These are phyloP conservation scores for Suncus etruscus DNA, from an alignment of 2,113 vertebrate genomes.

Conservation along the genomic window DNA sequence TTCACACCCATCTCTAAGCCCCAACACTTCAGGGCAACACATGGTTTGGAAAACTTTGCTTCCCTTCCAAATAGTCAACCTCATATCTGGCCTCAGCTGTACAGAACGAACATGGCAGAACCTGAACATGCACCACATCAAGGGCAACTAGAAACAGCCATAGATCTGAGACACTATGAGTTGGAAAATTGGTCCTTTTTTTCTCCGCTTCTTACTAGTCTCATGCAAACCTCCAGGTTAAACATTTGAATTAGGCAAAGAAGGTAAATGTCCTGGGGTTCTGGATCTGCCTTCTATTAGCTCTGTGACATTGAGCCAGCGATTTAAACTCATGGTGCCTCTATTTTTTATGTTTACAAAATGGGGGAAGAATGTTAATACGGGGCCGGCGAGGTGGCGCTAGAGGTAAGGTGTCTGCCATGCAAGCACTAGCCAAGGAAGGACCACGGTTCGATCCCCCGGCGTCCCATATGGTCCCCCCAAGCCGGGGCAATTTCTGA, in stretches of 20 bases:
- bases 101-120: slow-evolving; percentile 10
- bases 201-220: background rate
- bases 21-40: background rate
- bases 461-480: too few species aligned
- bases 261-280: slow-evolving; percentile 26
- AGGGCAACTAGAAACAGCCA: background rate
- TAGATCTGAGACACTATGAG: slow-evolving; percentile 9
- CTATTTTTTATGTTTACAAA: slow-evolving; percentile 38
- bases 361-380: too few species aligned
- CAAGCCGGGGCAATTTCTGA: too few species aligned
- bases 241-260: slow-evolving; percentile 11
- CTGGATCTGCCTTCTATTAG: background rate
- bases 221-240: background rate
- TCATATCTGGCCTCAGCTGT: background rate
- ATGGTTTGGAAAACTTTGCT: background rate
- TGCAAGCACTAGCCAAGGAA: too few species aligned
- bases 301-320: background rate
- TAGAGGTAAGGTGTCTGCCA: too few species aligned
- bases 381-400: too few species aligned
- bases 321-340: slow-evolving; percentile 17
- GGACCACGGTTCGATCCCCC: too few species aligned
- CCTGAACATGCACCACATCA: too few species aligned
- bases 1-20: background rate
- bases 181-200: slow-evolving; percentile 26
- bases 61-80: background rate